Base-by-base conservation (phyloP, 2,113 vertebrate genomes). In the Noturus placidus region DNA sequence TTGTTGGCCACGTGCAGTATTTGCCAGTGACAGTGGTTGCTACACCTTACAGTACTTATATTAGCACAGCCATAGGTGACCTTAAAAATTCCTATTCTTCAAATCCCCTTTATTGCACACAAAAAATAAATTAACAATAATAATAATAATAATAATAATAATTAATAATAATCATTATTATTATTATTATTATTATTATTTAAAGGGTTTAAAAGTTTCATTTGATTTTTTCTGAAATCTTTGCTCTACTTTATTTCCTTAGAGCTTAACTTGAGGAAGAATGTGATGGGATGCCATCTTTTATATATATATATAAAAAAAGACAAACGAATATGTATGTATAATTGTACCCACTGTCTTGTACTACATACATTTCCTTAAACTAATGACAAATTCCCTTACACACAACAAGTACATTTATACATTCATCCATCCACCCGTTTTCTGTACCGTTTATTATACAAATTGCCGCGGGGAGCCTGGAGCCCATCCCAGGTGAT, bases 1-100 rank as follows among this genome's bases (percentile, higher is more conserved):
- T 63, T 78, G 72, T n/a, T 78, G 42, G 59, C 57, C 57, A 65
- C 65, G 38, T 46, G 72, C 25, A 33, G 42, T 67, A 86, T 38
- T 67, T 67, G 76, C 42, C 76, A 65, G n/a, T 42, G 15, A 67
- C 35, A 50, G 46, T 50, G 46, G 46, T 9, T 9, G 9, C 8
- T 30, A 56, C 50, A 30, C 50, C 77, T 79, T n/a, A 30, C 77
- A 56, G 6, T 33, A 78, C 13, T 13, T 2, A 56, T 79, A n/a
- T 35, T 57, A 57, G n/a, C 17, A 80, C 30, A 57, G 30, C 76
- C 27, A 17, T 50, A n/a, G 14, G 13, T 42, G 17, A 72, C 9
- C 0, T 20, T 38, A 22, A 33, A 69, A 33, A 27, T 10, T n/a
- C 27, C 6, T 61, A 61, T 8, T 27, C n/a, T 65, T n/a, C 10